Evolutionary conservation across 2,888 invertebrate genomes (phyloP), one percentile per base, ranked within the genome.

Genomic region (Smittia sp.): DNA sequence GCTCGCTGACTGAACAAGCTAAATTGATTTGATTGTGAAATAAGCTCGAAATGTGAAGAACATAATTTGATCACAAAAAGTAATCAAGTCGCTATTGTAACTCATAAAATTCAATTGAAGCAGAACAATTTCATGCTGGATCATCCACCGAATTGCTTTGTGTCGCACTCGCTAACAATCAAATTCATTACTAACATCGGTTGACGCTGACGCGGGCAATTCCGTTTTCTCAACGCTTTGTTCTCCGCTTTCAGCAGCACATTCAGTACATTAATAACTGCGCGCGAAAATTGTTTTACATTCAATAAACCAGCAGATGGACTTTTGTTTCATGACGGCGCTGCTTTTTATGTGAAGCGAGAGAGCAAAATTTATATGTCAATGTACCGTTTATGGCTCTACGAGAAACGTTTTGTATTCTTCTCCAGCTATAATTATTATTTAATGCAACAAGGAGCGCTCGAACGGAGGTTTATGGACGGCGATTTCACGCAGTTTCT

Each of bases 101-200:
- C 46, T 46, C 46, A 46, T 46, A n/a, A 46, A 46, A 32, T 46
- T 27, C 20, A 66, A 38, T 18, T 38, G 66, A 66, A 38, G 38
- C 27, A 63, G n/a, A 25, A 11, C 62, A 63, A 66, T 66, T 66
- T 66, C 32, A 66, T 66, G 66, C 32, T 66, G 32, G 63, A 65
- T 65, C 32, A 65, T 25, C 6, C 6, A 65, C 11, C 38, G n/a
- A 66, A 63, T 63, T 63, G 62, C n/a, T 25, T 7, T 25, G 7
- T 63, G 62, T 63, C 62, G 46, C 11, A n/a, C 2, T 46, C 46
- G 46, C 11, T 11, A n/a, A 46, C 46, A 46, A 46, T 46, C 11
- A 46, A 46, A 46, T 1, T 46, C 46, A 46, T 46, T 46, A 46
- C 11, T 2, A 46, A 46, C 15, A 46, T 46, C 15, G n/a, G 11